A percentile compares a stretch with the other conserved stretches of the same genome.
phyloP scores from a whole-genome alignment of 2,113 vertebrate genomes.

The Gambusia holbrooki region DNA sequence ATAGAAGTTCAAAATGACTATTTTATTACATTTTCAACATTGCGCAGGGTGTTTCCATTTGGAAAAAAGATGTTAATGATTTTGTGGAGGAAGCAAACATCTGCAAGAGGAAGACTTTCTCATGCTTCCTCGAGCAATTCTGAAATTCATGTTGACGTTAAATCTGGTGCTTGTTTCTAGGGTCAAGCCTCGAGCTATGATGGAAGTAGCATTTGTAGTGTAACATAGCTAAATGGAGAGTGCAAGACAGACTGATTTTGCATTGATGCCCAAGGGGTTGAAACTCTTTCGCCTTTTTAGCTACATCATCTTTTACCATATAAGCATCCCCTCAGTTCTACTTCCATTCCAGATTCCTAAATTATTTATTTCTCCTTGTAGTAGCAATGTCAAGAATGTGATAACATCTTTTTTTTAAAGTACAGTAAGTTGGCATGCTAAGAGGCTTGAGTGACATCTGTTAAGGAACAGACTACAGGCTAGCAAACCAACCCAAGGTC shows the following conservation, averaged over 20 bases:
- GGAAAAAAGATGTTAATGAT: constrained; percentile 32
- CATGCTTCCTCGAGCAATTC: constrained; percentile 71
- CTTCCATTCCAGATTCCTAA: too few relatives aligned
- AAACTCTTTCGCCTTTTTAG: background rate
- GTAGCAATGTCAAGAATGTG: too few relatives aligned
- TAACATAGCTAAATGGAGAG: background rate
- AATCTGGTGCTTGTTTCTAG: constrained; percentile 74
- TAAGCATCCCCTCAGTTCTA: too few relatives aligned
- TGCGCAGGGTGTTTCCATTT: constrained; percentile 24
- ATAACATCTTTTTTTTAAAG: too few relatives aligned
- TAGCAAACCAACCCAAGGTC: too few relatives aligned
- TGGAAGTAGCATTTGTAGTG: background rate
- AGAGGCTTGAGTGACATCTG: too few relatives aligned
- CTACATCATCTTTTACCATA: too few relatives aligned
- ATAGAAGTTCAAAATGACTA: background rate
- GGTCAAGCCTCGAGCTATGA: too few relatives aligned
- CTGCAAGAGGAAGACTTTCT: constrained; percentile 40
- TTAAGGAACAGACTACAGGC: too few relatives aligned
- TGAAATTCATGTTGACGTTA: constrained; percentile 80
- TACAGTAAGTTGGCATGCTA: too few relatives aligned
- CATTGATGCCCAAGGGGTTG: background rate
- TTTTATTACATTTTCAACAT: constrained; percentile 8
- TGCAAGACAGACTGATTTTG: background rate
- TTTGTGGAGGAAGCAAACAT: constrained; percentile 63
- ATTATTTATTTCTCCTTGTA: too few relatives aligned